Evolutionary conservation across 2,797 vertebrate genomes (phyloP).

Genomic region (Acrossocheilus wenchowensis): DNA sequence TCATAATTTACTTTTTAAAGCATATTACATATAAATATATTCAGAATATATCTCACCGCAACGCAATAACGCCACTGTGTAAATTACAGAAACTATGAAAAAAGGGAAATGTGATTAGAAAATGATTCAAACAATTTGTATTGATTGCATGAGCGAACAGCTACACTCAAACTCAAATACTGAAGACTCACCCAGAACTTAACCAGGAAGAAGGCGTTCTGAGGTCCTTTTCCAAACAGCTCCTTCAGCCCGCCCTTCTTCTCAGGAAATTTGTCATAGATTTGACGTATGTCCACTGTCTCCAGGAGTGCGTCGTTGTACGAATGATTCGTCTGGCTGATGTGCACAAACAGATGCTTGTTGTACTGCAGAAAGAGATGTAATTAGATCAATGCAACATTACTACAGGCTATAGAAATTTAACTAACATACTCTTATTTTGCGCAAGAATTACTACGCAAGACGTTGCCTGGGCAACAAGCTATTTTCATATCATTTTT

Average conservation of each 20-base stretch:
- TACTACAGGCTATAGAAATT: neutral
- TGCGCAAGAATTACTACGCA: neutral
- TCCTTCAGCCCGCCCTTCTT: constrained; percentile 98
- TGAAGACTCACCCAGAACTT: constrained; percentile 95
- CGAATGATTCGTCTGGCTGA: constrained; percentile 90
- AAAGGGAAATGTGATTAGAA: neutral
- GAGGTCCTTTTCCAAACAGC: constrained; percentile 93
- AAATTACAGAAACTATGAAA: neutral
- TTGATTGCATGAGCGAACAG: neutral
- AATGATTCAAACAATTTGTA: neutral
- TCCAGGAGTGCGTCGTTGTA: constrained; percentile 95
- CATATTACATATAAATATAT: neutral
- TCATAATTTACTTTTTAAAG: neutral
- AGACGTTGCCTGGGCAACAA: neutral
- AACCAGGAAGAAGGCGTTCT: constrained; percentile 96
- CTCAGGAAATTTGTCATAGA: constrained; percentile 98
- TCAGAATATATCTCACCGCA: neutral
- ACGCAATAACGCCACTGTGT: neutral
- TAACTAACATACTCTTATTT: neutral
- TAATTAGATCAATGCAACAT: constrained; percentile 3
- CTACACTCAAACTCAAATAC: neutral
- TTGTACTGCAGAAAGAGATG: constrained; percentile 86
- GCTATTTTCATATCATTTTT: neutral
- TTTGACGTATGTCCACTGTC: constrained; percentile 97
- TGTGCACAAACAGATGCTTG: constrained; percentile 98